A percentile compares a stretch with the other conserved stretches of the same genome.
Evolutionary conservation across 2,888 invertebrate species (phyloP).

Genomic region (Thyatira batis): DNA sequence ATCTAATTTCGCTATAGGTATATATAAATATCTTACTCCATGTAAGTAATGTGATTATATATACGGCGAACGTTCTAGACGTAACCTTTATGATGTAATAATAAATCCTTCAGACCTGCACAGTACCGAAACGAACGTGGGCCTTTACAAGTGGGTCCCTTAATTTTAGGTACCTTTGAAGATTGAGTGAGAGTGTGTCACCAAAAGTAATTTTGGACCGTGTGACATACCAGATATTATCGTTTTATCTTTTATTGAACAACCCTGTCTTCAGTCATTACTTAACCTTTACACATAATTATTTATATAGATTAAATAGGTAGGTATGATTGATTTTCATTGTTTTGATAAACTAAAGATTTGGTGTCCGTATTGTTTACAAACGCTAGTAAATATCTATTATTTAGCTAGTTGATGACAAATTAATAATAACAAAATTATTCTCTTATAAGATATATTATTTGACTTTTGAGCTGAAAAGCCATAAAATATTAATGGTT

Average conservation of each 20-base stretch:
- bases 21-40: background rate
- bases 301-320: too few species aligned
- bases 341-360: too few species aligned
- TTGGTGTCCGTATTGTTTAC: too few species aligned
- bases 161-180: slow-evolving; percentile 36
- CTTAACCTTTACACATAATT: too few species aligned
- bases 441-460: too few species aligned
- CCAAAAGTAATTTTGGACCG: slow-evolving; percentile 26
- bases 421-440: too few species aligned
- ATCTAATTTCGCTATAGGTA: background rate
- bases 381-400: too few species aligned
- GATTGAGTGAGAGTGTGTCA: slow-evolving; percentile 18
- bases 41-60: background rate
- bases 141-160: slow-evolving; percentile 25
- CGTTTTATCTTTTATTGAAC: background rate
- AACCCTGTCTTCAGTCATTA: too few species aligned
- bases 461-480: too few species aligned
- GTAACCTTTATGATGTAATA: background rate
- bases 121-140: slow-evolving; percentile 25
- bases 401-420: too few species aligned
- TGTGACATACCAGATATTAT: slow-evolving; percentile 12
- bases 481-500: too few species aligned
- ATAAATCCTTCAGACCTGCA: slow-evolving; percentile 8
- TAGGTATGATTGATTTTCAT: too few species aligned
- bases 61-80: background rate